Evolutionary conservation across 1,140 invertebrate genomes (phyloP).

Genomic region (Drosophila sp.): DNA sequence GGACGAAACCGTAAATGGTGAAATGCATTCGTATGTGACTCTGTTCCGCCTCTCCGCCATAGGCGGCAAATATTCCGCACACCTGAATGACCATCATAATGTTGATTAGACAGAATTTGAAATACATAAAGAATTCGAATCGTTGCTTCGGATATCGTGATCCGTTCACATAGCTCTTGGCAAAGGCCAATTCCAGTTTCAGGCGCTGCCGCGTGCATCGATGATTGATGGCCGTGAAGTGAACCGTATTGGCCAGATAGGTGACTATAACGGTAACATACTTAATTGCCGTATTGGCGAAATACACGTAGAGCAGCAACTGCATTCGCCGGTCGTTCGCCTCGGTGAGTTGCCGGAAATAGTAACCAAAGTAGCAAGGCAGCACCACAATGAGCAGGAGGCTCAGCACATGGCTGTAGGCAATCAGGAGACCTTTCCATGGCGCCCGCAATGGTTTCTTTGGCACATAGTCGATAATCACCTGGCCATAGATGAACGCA

Average conservation of each 20-base stretch:
- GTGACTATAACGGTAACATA: constrained; percentile 68
- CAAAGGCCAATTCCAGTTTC: constrained; percentile 48
- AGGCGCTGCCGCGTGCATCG: constrained; percentile 51
- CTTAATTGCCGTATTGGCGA: constrained; percentile 73
- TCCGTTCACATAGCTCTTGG: constrained; percentile 18
- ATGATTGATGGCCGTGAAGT: constrained; percentile 64
- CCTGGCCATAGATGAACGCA: constrained; percentile 68
- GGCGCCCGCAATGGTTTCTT: constrained; percentile 37
- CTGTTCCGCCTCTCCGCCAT: constrained; percentile 15
- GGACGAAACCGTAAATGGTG: constrained; percentile 69
- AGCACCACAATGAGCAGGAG: constrained; percentile 60
- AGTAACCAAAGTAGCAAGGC: constrained; percentile 62
- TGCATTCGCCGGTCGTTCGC: constrained; percentile 57
- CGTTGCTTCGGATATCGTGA: constrained; percentile 23
- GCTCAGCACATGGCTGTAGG: constrained; percentile 62
- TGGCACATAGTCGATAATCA: constrained; percentile 72
- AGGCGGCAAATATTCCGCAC: constrained; percentile 51
- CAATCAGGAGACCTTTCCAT: constrained; percentile 38
- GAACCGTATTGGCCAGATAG: constrained; percentile 68
- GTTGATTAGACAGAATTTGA: constrained; percentile 73
- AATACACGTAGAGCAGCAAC: constrained; percentile 60
- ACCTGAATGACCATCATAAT: constrained; percentile 74
- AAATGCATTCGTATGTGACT: constrained; percentile 54
- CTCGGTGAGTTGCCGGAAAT: constrained; percentile 51
- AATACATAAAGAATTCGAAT: constrained; percentile 68